These are phyloP conservation scores for Micronycteris hirsuta DNA, from an alignment of 2,113 vertebrate species.

Conservation along the genomic window DNA sequence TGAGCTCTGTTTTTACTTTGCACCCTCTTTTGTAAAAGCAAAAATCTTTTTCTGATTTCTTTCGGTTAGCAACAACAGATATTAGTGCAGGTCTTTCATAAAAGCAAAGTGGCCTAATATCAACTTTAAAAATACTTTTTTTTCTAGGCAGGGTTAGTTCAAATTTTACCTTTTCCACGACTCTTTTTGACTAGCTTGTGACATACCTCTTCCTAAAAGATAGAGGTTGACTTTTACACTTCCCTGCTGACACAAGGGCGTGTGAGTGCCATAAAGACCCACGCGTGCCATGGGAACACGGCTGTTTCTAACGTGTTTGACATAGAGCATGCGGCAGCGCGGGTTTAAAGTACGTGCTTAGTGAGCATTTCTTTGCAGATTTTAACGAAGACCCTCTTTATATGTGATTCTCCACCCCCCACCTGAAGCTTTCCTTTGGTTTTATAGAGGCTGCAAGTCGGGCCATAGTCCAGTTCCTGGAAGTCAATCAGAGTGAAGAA, in stretches of 20 bases:
- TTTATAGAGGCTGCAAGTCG: conserved; percentile 95
- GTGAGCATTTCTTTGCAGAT: neutral
- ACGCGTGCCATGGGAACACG: neutral
- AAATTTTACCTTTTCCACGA: neutral
- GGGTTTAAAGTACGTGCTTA: neutral
- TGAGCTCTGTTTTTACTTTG: neutral
- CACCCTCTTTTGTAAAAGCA: neutral
- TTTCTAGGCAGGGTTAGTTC: neutral
- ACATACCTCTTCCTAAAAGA: neutral
- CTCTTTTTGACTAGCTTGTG: neutral
- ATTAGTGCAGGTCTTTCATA: too few species aligned
- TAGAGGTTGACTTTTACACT: neutral
- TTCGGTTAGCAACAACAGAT: neutral
- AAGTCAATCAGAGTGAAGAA: conserved; percentile 99
- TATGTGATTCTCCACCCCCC: neutral
- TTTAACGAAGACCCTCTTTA: neutral
- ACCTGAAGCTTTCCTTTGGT: neutral
- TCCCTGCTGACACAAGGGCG: neutral
- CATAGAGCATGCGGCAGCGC: neutral
- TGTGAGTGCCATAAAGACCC: neutral
- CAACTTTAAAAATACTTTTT: neutral
- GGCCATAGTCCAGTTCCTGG: conserved; percentile 98
- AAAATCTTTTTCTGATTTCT: neutral
- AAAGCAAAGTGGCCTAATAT: neutral
- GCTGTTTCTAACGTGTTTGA: neutral